These are phyloP conservation scores for Rhinopomastus cyanomelas DNA, from an alignment of 2,113 vertebrate species.

Conservation along the genomic window DNA sequence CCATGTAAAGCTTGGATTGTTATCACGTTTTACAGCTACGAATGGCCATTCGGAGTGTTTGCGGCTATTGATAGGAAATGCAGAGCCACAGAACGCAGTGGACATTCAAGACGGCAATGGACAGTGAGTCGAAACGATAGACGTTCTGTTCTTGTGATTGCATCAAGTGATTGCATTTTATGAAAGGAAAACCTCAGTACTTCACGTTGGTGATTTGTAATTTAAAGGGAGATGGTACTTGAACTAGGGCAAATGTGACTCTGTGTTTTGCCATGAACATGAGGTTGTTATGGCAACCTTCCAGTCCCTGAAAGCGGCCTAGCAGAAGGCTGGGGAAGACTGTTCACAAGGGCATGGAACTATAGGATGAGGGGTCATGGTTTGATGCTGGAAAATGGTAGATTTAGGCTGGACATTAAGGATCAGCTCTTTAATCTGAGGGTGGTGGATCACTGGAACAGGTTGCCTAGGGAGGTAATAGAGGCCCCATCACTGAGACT, in stretches of 20 bases:
- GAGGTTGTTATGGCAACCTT: neutral
- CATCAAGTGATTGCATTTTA: neutral
- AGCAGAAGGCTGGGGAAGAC: too few species aligned
- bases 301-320: too few species aligned
- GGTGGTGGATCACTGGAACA: too few species aligned
- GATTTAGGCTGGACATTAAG: too few species aligned
- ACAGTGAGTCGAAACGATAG: conserved; percentile 84
- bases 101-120: conserved; percentile 96
- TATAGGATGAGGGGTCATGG: too few species aligned
- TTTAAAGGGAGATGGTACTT: neutral
- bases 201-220: neutral
- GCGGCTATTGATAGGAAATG: conserved; percentile 92
- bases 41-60: conserved; percentile 98
- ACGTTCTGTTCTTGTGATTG: neutral
- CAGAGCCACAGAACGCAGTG: conserved; percentile 91
- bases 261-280: neutral
- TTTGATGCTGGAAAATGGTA: too few species aligned
- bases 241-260: neutral
- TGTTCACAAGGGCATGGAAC: too few species aligned
- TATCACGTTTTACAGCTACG: conserved; percentile 80
- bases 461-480: too few species aligned
- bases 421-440: too few species aligned
- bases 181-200: neutral
- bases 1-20: neutral
- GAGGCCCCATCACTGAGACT: too few species aligned